phyloP scores from a whole-genome alignment of 2,797 vertebrate genomes.

The Chelmon rostratus region DNA sequence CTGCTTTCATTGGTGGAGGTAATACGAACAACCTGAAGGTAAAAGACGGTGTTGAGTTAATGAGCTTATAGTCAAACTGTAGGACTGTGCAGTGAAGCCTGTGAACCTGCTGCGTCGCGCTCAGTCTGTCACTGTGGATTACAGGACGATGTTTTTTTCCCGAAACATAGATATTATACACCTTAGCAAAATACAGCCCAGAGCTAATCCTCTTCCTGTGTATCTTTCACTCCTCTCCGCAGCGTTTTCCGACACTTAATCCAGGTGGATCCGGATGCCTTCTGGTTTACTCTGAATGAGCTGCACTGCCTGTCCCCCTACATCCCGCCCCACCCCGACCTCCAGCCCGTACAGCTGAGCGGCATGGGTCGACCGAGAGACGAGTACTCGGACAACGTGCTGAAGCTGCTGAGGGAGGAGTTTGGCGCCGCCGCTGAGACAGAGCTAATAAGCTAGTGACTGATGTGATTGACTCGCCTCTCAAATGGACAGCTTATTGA shows the following conservation, averaged over 20 bases:
- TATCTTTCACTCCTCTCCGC: conserved; percentile 14
- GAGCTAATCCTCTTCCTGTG: conserved; percentile 30
- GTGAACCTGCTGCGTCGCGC: conserved; percentile 20
- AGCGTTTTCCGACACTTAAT: conserved; percentile 92
- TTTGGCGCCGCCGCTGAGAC: conserved; percentile 17
- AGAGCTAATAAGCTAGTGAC: conserved; percentile 33
- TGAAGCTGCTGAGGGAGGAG: conserved; percentile 84
- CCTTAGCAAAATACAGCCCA: conserved; percentile 5
- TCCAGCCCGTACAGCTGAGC: conserved; percentile 78
- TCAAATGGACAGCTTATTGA: conserved; percentile 4
- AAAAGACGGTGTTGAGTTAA: conserved; percentile 2
- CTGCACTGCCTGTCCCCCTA: conserved; percentile 85
- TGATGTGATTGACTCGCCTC: conserved; percentile 12
- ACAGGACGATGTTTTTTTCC: conserved; percentile 28
- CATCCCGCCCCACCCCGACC: conserved; percentile 84
- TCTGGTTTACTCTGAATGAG: conserved; percentile 91
- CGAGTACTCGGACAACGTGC: conserved; percentile 87
- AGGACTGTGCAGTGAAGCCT: conserved; percentile 4
- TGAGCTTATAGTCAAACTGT: conserved; percentile 24
- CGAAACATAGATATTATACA: conserved; percentile 13
- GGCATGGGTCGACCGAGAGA: conserved; percentile 77
- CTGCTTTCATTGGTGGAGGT: not conserved
- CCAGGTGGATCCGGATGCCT: conserved; percentile 88
- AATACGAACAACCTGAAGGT: not conserved
- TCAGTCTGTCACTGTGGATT: conserved; percentile 45